Conservation (phyloP, 2,113 vertebrate species). For the Hemiprocne comata region DNA sequence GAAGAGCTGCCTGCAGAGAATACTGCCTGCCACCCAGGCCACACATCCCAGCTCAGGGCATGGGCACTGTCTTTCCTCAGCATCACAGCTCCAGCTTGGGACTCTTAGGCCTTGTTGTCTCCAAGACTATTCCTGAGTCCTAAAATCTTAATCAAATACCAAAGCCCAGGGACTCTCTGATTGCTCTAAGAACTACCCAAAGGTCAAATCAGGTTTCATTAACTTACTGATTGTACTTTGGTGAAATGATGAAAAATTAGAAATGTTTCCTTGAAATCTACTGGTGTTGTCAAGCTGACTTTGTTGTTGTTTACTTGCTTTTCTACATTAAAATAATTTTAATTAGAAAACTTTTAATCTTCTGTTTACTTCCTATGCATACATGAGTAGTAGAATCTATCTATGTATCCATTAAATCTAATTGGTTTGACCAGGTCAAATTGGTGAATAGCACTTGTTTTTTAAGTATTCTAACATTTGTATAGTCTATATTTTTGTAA, state of each 20-base stretch:
- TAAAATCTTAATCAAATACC: background rate
- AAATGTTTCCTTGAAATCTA: background rate
- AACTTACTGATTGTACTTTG: background rate
- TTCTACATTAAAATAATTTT: background rate
- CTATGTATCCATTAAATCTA: background rate
- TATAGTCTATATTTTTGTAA: background rate
- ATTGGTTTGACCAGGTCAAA: background rate
- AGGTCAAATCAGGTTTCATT: background rate
- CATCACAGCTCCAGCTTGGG: background rate
- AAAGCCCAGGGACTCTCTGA: background rate
- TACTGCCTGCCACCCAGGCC: background rate
- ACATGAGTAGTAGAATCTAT: accelerated
- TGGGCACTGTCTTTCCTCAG: background rate
- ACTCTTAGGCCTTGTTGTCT: background rate
- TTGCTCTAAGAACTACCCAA: background rate
- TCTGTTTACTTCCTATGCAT: background rate
- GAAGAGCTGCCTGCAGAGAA: background rate
- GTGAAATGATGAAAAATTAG: background rate
- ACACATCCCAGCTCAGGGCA: background rate
- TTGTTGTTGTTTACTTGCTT: accelerated
- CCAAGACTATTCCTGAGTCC: background rate
- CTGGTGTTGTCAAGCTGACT: background rate
- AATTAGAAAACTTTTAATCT: background rate
- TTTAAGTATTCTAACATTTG: background rate
- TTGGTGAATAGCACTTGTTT: background rate